These are phyloP conservation scores for Drosophila nebulosa DNA, from an alignment of 1,140 invertebrate species.

Conservation along the genomic window DNA sequence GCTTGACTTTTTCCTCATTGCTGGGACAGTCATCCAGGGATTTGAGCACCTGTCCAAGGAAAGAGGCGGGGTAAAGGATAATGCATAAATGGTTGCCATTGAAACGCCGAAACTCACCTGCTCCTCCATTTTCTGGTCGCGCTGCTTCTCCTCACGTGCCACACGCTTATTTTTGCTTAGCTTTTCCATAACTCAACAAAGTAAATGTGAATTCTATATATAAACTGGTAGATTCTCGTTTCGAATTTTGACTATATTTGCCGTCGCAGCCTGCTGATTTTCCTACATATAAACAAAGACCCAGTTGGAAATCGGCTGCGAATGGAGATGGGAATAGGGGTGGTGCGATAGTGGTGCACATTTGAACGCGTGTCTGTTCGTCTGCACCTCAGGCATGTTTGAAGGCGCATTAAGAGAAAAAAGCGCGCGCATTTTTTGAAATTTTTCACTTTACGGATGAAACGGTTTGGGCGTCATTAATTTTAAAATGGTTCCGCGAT, in stretches of 20 bases:
- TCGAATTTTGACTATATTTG: constrained; percentile 70
- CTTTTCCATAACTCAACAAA: constrained; percentile 57
- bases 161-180: constrained; percentile 60
- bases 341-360: too few relatives aligned
- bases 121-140: constrained; percentile 74
- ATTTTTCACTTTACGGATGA: too few relatives aligned
- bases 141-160: constrained; percentile 70
- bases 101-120: constrained; percentile 49
- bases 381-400: too few relatives aligned
- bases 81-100: constrained; percentile 21
- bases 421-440: too few relatives aligned
- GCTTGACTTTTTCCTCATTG: constrained; percentile 88
- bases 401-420: too few relatives aligned
- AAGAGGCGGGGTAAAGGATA: not conserved
- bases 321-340: too few relatives aligned
- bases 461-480: too few relatives aligned
- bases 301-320: not conserved
- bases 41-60: constrained; percentile 85
- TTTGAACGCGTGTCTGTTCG: too few relatives aligned
- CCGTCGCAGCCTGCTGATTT: constrained; percentile 18
- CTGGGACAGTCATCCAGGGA: constrained; percentile 85
- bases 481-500: too few relatives aligned
- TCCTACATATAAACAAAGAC: not conserved
- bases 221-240: constrained; percentile 36
- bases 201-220: constrained; percentile 37